These are phyloP conservation scores for Euclidia mi DNA, from an alignment of 2,888 invertebrate species.

Conservation along the genomic window DNA sequence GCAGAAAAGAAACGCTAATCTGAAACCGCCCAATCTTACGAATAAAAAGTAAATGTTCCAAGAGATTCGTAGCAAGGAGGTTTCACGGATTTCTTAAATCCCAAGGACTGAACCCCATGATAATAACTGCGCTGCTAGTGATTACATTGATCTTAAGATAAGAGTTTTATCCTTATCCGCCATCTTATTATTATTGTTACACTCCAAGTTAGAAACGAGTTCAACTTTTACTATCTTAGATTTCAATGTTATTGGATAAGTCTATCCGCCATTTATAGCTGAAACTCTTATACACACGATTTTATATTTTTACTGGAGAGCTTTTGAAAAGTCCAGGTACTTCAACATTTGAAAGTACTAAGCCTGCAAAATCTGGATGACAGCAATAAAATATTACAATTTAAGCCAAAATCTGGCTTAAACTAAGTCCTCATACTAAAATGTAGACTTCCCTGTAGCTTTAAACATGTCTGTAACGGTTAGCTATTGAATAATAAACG, in stretches of 20 bases:
- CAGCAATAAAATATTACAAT: conserved; percentile 20
- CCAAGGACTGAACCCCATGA: conserved; percentile 4
- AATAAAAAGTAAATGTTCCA: too few species aligned
- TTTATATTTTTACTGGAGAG: too few species aligned
- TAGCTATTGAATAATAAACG: conserved; percentile 84
- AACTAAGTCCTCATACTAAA: conserved; percentile 45
- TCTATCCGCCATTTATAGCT: neutral
- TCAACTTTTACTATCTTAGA: too few species aligned
- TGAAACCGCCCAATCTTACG: too few species aligned
- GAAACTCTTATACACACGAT: neutral
- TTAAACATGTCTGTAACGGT: conserved; percentile 79
- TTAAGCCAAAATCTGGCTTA: conserved; percentile 46
- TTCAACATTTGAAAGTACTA: neutral
- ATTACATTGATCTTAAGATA: conserved; percentile 16
- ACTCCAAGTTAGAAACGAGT: neutral
- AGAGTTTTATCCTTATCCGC: neutral
- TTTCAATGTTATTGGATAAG: conserved; percentile 1
- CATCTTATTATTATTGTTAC: conserved; percentile 13
- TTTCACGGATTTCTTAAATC: neutral
- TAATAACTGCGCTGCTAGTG: conserved; percentile 6
- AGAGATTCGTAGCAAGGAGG: too few species aligned
- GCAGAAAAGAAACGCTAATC: too few species aligned
- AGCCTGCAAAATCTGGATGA: neutral
- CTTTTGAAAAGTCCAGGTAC: neutral
- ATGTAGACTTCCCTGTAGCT: conserved; percentile 45